Base-by-base conservation (phyloP, 2,888 invertebrate species). In the Chironomus tentans region DNA sequence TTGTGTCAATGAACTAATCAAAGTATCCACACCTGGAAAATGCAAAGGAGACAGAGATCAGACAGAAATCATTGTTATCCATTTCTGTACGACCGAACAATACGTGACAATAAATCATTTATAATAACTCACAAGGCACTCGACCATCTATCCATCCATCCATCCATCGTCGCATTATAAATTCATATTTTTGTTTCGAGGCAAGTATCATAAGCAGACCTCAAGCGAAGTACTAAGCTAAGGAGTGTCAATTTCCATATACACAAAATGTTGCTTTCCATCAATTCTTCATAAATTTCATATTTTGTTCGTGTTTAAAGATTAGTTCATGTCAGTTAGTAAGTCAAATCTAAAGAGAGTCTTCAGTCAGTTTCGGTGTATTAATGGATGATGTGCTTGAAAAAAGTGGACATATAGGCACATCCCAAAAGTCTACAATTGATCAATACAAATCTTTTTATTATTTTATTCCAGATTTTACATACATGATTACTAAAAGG, bases 71-170 rank as follows among this genome's bases (percentile, higher is more conserved):
- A 38, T 38, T 38, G 10, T 13, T 18, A 71, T 71, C 48, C 48
- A 22, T 71, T 50, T 65, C 50, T 48, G 22, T 71, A 56, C 56
- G 6, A 21, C 13, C 71, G 38, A 15, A 68, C 68, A 62, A 65
- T 65, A 65, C 65, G 65, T 65, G 65, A 65, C 46, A 73, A 73
- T 73, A 73, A 73, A 73, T 73, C 72, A 73, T 73, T 73, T 73
- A 62, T 73, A 73, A 73, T 73, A 62, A 73, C 62, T 50, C 21
- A 73, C 62, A 56, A 61, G 18, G 48, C 24, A 24, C 70, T n/a
- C 50, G 15, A 50, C 24, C 72, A 24, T 56, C 56, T 18, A 56
- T 56, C 56, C 56, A 56, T 50, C 47, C 61, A 22, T 62, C 62
- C 62, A 62, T 62, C 46, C 21, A 62, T 73, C 62, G 72, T 71